Base-by-base conservation (phyloP, 2,888 invertebrate genomes). In the Sialis lutaria region DNA sequence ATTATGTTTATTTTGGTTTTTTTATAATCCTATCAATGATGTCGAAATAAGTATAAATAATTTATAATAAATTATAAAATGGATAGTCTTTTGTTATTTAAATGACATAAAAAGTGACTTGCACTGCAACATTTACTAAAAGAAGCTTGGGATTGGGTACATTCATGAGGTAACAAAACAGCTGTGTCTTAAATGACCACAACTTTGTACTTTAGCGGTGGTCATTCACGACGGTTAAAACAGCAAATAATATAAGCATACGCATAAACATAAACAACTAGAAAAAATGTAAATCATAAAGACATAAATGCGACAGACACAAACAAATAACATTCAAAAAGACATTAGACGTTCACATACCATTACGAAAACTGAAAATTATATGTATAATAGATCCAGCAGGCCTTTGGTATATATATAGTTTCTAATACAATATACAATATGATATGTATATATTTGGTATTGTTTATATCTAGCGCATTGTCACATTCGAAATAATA, bases 221-320 rank as follows among this genome's bases (percentile, higher is more conserved):
- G 35, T 22, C 22, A 45, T 35, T 8, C 9, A 43, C 22, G 22
- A 37, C 13, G 13, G 22, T 37, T 32, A 30, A 46, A 31, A 40
- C 7, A 40, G 39, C 39, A 31, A 32, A n/a, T 8, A 32, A 40
- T 40, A 45, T 10, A 46, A 46, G 40, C 31, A 40, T 32, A 40
- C 31, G 32, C 34, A 32, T 40, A 40, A 39, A 40, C 8, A 59
- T 61, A 56, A 55, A 59, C 54, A 58, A 53, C 54, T 52, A 53
- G 52, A 55, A 41, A 50, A 53, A 53, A 50, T 40, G 37, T 46
- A 46, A 50, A 41, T 49, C 44, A 51, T 49, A 47, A 49, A 35
- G 49, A 49, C 49, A 49, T 50, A 53, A 45, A 50, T 50, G 53
- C 50, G 48, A 47, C 47, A 43, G 47, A 43, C 47, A 47, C 49